Evolutionary conservation across 2,888 invertebrate genomes (phyloP).

Genomic region (Philopedon plagiatum): DNA sequence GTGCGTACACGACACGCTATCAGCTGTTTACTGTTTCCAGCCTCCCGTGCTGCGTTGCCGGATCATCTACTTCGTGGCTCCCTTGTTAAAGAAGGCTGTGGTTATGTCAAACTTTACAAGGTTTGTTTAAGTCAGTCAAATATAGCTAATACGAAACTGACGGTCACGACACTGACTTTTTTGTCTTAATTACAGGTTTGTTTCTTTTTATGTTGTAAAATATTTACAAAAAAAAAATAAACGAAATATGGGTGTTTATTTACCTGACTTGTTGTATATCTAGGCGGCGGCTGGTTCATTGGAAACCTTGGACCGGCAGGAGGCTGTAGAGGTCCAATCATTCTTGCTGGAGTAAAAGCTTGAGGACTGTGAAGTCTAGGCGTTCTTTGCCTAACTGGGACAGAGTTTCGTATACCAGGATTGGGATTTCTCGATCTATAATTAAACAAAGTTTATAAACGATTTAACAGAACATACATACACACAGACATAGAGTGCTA

Average conservation of each 20-base stretch:
- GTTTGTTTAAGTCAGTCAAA: too few relatives aligned
- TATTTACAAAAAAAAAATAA: not conserved
- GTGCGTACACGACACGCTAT: too few relatives aligned
- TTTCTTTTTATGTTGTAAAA: too few relatives aligned
- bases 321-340: not conserved
- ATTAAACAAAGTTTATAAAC: not conserved
- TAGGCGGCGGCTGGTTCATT: constrained; percentile 28
- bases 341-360: constrained; percentile 1
- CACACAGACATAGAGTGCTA: not conserved
- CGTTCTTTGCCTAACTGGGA: not conserved
- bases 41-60: too few relatives aligned
- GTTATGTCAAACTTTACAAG: too few relatives aligned
- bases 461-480: not conserved
- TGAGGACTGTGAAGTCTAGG: constrained; percentile 16
- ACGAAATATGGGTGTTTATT: too few relatives aligned
- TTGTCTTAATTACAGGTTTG: too few relatives aligned
- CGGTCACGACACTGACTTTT: too few relatives aligned
- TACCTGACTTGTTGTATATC: constrained; percentile 38
- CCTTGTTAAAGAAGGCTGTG: too few relatives aligned
- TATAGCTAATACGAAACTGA: too few relatives aligned
- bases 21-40: too few relatives aligned
- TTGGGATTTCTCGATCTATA: not conserved
- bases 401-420: not conserved
- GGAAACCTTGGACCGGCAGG: constrained; percentile 15
- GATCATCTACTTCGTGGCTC: too few relatives aligned